Evolutionary conservation across 2,888 invertebrate species (phyloP), one percentile per base, ranked within the genome.

Genomic region (Nowickia ferox): DNA sequence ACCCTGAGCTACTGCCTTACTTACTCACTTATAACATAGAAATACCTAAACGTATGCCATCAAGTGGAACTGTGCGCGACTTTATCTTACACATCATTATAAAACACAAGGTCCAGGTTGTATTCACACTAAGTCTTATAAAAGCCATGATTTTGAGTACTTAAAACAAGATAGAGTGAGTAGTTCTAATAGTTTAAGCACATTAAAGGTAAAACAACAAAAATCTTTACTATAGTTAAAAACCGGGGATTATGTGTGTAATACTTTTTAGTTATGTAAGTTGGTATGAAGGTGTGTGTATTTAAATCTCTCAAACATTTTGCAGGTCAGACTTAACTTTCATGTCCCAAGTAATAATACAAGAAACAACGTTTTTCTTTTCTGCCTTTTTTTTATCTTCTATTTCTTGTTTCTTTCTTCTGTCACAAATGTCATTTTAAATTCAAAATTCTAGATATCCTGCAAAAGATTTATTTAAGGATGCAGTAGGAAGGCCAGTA

Each of bases 391-490:
- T 65, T 5, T 22, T 0, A 3, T 3, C 17, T 1, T 42, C 13
- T 19, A 40, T 0, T 51, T 19, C 15, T 75, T 22, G 9, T 22
- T 42, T 10, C 53, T 13, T n/a, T 42, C 17, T 38, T 8, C 22
- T 65, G 55, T n/a, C 44, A 65, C 53, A 75, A 42, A 75, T 65
- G 65, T 65, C 53, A 65, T 22, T 40, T 76, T 9, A 44, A 30
- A 46, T 66, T 66, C 44, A 55, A 30, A 76, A 38, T 55, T 55
- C 30, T 15, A 9, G 11, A 1, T 59, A 59, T 59, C 4, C 55
- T 53, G 1, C 13, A 9, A 9, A 13, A 51, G 19, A 19, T 15
- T 53, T 13, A 17, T 2, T 40, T 1, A 17, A 40, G 3, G 15
- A 55, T 55, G 10, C 30, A 30, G n/a, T 9, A 30, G 13, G n/a